phyloP scores from a whole-genome alignment of 2,113 vertebrate species.

The Zosterops lateralis region DNA sequence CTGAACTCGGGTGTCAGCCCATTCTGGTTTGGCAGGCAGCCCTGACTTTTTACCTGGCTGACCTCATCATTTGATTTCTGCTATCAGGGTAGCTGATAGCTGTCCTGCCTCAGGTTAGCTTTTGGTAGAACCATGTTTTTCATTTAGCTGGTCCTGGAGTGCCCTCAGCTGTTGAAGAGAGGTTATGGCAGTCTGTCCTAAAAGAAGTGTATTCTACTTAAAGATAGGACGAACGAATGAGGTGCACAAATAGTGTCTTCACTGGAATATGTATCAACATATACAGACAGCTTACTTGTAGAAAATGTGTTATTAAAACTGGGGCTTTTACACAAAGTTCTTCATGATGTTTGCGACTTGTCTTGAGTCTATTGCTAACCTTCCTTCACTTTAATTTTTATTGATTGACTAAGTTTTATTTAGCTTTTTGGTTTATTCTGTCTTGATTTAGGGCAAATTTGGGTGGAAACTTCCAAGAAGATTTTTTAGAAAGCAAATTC shows the following conservation, averaged over 20 bases:
- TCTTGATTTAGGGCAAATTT: background rate
- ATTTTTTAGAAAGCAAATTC: background rate
- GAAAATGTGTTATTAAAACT: background rate
- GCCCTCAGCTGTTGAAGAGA: slow-evolving; percentile 60
- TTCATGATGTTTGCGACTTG: background rate
- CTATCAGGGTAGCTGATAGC: background rate
- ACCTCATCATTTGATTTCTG: background rate
- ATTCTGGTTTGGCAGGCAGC: background rate
- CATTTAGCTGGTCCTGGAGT: background rate
- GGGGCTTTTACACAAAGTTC: background rate
- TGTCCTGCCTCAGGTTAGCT: background rate
- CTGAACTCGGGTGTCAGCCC: background rate
- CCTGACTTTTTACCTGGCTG: background rate
- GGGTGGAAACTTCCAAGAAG: too few species aligned
- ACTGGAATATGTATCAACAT: accelerated
- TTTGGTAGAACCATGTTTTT: accelerated
- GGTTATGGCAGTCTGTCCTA: background rate
- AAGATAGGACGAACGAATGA: background rate
- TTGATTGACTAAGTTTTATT: background rate
- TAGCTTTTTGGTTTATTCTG: background rate
- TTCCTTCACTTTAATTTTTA: background rate
- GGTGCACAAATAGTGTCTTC: accelerated
- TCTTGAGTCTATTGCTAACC: background rate
- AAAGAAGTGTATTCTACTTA: accelerated
- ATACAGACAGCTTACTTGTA: background rate